Evolutionary conservation across 1,140 invertebrate genomes (phyloP).

Genomic region (Ceratosolen solmsi): DNA sequence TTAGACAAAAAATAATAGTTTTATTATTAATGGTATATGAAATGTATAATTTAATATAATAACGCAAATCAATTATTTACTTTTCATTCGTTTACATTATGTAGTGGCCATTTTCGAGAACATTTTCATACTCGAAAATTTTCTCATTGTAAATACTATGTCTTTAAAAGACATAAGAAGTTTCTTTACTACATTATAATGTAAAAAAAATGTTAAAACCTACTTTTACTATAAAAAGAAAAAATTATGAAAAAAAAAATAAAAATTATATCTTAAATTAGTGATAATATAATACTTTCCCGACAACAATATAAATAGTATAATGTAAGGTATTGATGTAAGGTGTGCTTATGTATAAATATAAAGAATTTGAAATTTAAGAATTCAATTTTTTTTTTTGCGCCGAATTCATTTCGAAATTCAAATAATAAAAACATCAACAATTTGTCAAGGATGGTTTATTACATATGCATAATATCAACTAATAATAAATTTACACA

Average conservation of each 20-base stretch:
- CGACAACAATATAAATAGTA: constrained; percentile 30
- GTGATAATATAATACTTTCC: not conserved
- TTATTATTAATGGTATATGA: constrained; percentile 1
- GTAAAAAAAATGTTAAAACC: constrained; percentile 36
- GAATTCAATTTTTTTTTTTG: not conserved
- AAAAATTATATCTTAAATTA: constrained; percentile 25
- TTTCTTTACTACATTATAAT: constrained; percentile 29
- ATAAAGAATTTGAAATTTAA: constrained; percentile 12
- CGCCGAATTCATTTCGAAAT: not conserved
- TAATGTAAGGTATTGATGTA: constrained; percentile 28
- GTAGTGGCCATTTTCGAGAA: constrained; percentile 3
- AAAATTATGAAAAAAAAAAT: not conserved
- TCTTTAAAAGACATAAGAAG: constrained; percentile 47
- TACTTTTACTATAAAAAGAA: constrained; percentile 8
- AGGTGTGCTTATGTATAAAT: constrained; percentile 34
- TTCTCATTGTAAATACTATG: constrained; percentile 43
- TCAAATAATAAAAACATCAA: constrained; percentile 35
- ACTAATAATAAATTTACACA: constrained; percentile 63
- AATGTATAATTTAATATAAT: constrained; percentile 12
- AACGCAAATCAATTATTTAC: constrained; percentile 14
- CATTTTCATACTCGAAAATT: not conserved
- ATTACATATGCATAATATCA: constrained; percentile 64
- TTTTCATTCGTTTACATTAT: not conserved
- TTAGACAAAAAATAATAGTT: not conserved
- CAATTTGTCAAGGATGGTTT: constrained; percentile 58